Conservation (phyloP, 2,113 vertebrate genomes). For the Laterallus jamaicensis region DNA sequence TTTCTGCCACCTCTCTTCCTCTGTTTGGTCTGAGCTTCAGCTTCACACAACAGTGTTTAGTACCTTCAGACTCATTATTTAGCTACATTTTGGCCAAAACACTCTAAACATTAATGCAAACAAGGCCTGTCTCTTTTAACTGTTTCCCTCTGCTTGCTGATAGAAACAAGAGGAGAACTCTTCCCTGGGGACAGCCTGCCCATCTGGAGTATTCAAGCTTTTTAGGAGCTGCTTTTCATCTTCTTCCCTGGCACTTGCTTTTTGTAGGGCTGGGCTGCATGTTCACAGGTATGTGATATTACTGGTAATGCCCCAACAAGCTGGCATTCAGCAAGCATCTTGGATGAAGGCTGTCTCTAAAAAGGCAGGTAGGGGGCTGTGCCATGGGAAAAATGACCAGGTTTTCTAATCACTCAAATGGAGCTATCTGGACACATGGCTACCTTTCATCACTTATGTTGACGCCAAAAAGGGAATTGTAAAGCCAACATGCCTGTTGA, state of each 20-base stretch:
- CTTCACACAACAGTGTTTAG: conserved; percentile 50
- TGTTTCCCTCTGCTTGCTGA: conserved; percentile 57
- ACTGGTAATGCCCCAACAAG: not conserved
- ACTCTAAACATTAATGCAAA: conserved; percentile 62
- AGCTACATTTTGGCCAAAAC: conserved; percentile 53
- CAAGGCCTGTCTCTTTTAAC: conserved; percentile 65
- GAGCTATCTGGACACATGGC: conserved; percentile 66
- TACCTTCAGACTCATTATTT: conserved; percentile 61
- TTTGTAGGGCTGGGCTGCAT: conserved; percentile 1
- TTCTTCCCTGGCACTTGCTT: not conserved
- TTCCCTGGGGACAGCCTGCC: conserved; percentile 42
- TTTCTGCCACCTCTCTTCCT: not conserved
- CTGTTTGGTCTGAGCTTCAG: conserved; percentile 14
- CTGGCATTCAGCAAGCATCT: conserved; percentile 7
- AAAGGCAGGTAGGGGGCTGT: conserved; percentile 40
- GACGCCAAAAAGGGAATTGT: conserved; percentile 36
- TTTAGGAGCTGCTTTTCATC: conserved; percentile 36
- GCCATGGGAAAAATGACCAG: conserved; percentile 43
- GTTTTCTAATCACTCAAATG: conserved; percentile 45
- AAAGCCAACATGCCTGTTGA: conserved; percentile 62
- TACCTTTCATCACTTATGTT: conserved; percentile 67
- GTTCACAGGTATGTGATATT: conserved; percentile 39
- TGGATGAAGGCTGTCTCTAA: conserved; percentile 31
- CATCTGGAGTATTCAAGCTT: conserved; percentile 53
- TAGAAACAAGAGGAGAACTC: conserved; percentile 54